Percentiles rank a stretch among this genome's conserved stretches.
These are phyloP conservation scores for Acrobeloides nanus DNA, from an alignment of 2,888 invertebrate genomes.

Conservation along the genomic window DNA sequence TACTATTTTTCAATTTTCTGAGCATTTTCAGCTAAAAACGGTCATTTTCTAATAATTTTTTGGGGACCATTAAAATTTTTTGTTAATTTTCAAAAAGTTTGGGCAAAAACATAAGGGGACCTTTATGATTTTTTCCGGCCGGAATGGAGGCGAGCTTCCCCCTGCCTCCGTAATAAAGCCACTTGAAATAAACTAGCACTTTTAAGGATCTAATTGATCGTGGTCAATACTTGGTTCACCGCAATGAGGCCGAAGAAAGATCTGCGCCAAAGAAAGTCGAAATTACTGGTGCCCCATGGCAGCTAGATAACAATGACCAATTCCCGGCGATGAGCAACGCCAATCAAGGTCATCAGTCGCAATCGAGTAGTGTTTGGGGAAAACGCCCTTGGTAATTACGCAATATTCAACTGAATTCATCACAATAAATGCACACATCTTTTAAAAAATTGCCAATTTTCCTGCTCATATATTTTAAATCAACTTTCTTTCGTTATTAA, in stretches of 20 bases:
- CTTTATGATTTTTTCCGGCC: no score
- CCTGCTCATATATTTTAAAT: conserved; percentile 54
- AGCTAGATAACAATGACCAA: conserved; percentile 56
- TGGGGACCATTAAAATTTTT: no score
- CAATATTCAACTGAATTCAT: no score
- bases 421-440: not conserved
- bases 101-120: no score
- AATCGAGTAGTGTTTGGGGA: conserved; percentile 26
- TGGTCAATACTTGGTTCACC: conserved; percentile 7
- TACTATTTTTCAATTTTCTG: no score
- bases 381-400: conserved; percentile 22
- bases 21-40: no score
- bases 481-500: no score
- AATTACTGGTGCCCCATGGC: conserved; percentile 50
- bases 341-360: conserved; percentile 2
- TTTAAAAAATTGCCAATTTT: not conserved
- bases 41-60: no score
- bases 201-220: conserved; percentile 20
- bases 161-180: no score
- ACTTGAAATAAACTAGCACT: no score
- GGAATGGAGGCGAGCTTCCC: no score
- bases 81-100: no score
- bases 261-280: conserved; percentile 25
- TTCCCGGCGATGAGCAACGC: conserved; percentile 54
- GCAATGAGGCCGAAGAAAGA: not conserved